Evolutionary conservation across 2,113 vertebrate species (phyloP).

Genomic region (Pelecanus crispus): DNA sequence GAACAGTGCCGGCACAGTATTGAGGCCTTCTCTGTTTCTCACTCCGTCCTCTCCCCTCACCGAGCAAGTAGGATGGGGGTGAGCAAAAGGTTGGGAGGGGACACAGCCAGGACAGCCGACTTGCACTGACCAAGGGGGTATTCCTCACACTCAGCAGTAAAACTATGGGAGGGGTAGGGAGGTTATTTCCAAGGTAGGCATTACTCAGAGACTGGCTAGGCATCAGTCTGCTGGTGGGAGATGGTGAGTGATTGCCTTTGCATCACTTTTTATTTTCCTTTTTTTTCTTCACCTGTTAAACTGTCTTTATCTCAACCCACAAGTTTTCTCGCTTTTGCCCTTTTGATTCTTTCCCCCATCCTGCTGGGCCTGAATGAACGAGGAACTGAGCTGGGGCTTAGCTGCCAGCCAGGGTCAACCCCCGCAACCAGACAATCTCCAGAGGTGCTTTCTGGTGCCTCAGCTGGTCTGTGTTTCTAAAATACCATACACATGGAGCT

Average conservation of each 20-base stretch:
- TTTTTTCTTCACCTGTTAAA: background rate
- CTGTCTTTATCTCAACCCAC: background rate
- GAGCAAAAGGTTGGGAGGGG: background rate
- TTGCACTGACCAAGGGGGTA: background rate
- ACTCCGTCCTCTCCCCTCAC: background rate
- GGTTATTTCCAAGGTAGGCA: background rate
- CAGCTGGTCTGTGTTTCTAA: background rate
- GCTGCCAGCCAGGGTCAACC: background rate
- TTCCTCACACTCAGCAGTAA: background rate
- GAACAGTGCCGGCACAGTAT: background rate
- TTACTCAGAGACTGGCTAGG: background rate
- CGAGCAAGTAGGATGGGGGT: rapidly evolving
- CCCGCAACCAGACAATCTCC: background rate
- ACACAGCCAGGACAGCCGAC: background rate
- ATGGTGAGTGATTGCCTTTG: background rate
- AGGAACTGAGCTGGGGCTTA: background rate
- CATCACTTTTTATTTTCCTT: background rate
- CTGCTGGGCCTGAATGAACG: background rate
- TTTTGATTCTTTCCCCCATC: background rate
- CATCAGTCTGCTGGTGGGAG: background rate
- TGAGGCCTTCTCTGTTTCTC: background rate
- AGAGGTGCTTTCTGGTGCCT: background rate
- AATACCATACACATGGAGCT: background rate
- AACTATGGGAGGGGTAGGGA: rapidly evolving
- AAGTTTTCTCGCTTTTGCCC: background rate